A percentile compares a stretch with the other conserved stretches of the same genome.
Evolutionary conservation across 2,888 invertebrate species (phyloP).

Genomic region (Embidobia sp.): DNA sequence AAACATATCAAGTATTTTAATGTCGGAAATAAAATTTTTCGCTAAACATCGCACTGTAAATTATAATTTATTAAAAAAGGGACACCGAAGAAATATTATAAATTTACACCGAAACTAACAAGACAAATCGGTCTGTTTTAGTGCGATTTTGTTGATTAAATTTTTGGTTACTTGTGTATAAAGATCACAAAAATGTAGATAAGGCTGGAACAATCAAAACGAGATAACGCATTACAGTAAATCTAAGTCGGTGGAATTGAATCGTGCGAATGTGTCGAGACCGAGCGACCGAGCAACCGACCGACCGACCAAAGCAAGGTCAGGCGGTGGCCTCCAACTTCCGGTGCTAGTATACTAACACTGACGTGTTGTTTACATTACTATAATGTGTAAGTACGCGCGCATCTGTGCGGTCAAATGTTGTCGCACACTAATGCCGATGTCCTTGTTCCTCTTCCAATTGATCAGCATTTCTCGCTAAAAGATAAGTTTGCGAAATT

Average conservation of each 20-base stretch:
- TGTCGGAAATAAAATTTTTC: no score
- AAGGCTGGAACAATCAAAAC: neutral
- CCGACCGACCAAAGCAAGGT: constrained; percentile 77
- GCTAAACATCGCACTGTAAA: no score
- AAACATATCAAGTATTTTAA: no score
- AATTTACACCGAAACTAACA: no score
- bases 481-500: no score
- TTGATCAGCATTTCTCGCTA: no score
- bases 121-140: no score
- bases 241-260: constrained; percentile 51
- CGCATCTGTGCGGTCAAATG: constrained; percentile 49
- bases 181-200: no score
- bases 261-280: constrained; percentile 65
- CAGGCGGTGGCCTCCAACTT: constrained; percentile 81
- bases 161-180: no score
- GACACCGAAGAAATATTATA: no score
- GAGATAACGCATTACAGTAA: constrained; percentile 19
- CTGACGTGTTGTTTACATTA: constrained; percentile 61
- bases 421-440: constrained; percentile 31
- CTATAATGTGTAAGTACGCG: constrained; percentile 38
- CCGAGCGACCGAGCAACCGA: constrained; percentile 70
- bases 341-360: constrained; percentile 77
- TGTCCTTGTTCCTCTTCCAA: constrained; percentile 24
- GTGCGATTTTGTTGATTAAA: no score
- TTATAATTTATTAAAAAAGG: no score